phyloP scores from a whole-genome alignment of 2,888 invertebrate species.

The Pollenia griseotomentosa region DNA sequence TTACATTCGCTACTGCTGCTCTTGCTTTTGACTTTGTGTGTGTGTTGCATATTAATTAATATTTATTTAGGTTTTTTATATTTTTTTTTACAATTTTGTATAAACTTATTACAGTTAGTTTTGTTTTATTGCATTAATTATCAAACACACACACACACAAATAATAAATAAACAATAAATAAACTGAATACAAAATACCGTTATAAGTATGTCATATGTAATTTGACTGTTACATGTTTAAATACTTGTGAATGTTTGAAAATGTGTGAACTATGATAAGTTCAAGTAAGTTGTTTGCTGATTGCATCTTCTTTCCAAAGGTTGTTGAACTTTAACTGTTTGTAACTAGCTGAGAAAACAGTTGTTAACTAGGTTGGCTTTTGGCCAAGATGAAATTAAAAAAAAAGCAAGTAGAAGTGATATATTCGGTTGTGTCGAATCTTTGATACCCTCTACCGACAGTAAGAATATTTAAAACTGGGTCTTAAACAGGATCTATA shows the following conservation, averaged over 20 bases:
- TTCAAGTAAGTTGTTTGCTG: background rate
- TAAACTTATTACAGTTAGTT: constrained; percentile 33
- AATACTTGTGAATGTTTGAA: constrained; percentile 12
- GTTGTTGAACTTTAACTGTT: constrained; percentile 33
- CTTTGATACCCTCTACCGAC: too few relatives aligned
- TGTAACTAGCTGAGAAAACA: background rate
- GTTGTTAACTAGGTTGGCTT: constrained; percentile 12
- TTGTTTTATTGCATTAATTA: background rate
- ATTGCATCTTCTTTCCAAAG: constrained; percentile 49
- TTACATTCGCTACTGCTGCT: background rate
- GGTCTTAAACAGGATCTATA: too few relatives aligned
- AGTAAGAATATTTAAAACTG: too few relatives aligned
- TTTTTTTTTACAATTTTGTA: background rate
- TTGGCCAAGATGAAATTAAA: background rate
- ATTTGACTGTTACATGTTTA: constrained; percentile 16
- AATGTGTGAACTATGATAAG: background rate
- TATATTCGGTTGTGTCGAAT: background rate
- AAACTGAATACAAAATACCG: constrained; percentile 33
- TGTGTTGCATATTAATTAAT: constrained; percentile 42
- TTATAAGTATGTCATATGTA: constrained; percentile 67
- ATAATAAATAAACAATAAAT: background rate
- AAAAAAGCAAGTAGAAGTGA: background rate
- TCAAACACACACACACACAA: background rate
- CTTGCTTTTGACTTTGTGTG: background rate
- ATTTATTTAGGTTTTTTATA: constrained; percentile 36